phyloP scores from a whole-genome alignment of 2,113 vertebrate species.

The Chloropsis cyanopogon region DNA sequence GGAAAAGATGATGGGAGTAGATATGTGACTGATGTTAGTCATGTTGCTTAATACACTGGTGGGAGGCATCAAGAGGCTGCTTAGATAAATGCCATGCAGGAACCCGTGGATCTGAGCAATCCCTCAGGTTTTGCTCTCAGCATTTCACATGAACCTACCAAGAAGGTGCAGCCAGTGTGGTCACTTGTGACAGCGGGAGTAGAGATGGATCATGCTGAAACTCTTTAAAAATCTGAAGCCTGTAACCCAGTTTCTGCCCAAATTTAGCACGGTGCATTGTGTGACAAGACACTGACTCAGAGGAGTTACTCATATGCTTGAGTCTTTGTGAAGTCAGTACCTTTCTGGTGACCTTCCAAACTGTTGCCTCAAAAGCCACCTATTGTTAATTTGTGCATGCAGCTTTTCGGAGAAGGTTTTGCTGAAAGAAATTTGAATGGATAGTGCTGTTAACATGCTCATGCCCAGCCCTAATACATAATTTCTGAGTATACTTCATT shows the following conservation, averaged over 20 bases:
- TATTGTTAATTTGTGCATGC: not conserved
- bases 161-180: not conserved
- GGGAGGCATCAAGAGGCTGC: slow-evolving; percentile 13
- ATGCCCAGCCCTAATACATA: not conserved
- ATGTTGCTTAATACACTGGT: slow-evolving; percentile 3
- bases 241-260: slow-evolving; percentile 29
- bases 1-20: slow-evolving; percentile 17
- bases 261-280: not conserved
- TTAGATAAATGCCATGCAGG: not conserved
- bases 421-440: not conserved
- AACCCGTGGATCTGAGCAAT: not conserved
- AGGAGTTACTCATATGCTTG: slow-evolving; percentile 29
- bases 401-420: not conserved
- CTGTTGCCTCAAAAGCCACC: not conserved
- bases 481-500: not conserved
- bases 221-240: not conserved
- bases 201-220: not conserved
- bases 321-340: not conserved
- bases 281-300: slow-evolving; percentile 45
- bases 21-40: slow-evolving; percentile 22
- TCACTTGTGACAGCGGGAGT: not conserved
- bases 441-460: not conserved
- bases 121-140: not conserved
- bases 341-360: not conserved
- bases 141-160: not conserved